Evolutionary conservation across 2,888 invertebrate genomes (phyloP), one percentile per base, ranked within the genome.

Genomic region (Quadriops clusia): DNA sequence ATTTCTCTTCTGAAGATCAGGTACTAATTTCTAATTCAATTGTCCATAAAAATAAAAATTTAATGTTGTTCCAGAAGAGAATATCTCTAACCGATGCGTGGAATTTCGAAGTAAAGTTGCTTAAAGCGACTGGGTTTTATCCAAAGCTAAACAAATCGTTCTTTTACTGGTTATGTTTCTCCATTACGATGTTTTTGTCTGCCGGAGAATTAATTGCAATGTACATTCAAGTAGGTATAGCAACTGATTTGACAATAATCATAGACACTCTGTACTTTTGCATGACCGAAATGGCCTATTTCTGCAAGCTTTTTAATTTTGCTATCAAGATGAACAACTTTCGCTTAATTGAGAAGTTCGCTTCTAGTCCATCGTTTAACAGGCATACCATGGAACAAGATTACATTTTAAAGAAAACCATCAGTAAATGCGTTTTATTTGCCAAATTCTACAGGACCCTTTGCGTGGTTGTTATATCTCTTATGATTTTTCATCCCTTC

Each of bases 401-500:
- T 26, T 21, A 22, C 11, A 36, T 29, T 17, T 39, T 41, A 21
- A 12, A 23, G 17, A 12, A 23, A 6, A 40, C 39, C 1, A 36
- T 38, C n/a, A 23, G 15, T 2, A 33, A 40, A 13, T 34, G 36
- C 21, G 30, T 29, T n/a, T 23, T 39, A 5, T 39, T 41, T 22
- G 38, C 41, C 1, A 34, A 29, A 17, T 22, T 36, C 8, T 45
- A 36, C 20, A 34, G 45, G 20, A 28, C 30, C 11, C 24, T 30
- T n/a, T 41, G 42, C 3, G 30, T 39, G 4, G 13, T 38, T 7
- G 40, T 39, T 2, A 39, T 45, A 10, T 20, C 35, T 8, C 42
- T 44, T 24, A 44, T 40, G 26, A 33, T 32, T 4, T 30, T 44
- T 9, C 39, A 37, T 30, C 46, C 46, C 1, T 41, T 40, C 18